Conservation (phyloP, 2,888 invertebrate species). For the Camptogramma bilineatum region DNA sequence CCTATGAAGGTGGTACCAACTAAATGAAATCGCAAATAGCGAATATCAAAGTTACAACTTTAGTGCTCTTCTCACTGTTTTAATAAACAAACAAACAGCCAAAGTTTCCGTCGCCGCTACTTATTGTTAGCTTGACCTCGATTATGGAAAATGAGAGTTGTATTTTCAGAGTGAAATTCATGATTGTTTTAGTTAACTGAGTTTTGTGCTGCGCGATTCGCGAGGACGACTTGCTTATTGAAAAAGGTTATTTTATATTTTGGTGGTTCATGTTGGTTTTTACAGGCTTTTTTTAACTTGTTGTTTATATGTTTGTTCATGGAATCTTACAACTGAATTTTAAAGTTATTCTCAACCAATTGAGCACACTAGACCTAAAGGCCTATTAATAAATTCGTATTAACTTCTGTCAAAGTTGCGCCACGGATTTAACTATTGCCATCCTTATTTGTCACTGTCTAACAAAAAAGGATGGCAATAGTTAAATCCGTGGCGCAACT, state of each 20-base stretch:
- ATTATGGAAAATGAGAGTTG: conserved; percentile 55
- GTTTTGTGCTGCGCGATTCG: background rate
- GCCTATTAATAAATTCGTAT: too few relatives aligned
- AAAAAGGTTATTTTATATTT: background rate
- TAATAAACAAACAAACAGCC: conserved; percentile 76
- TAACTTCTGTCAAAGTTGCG: too few relatives aligned
- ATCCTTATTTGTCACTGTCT: too few relatives aligned
- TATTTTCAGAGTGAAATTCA: conserved; percentile 29
- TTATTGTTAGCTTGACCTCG: conserved; percentile 64
- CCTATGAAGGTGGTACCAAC: conserved; percentile 56
- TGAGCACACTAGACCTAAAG: too few relatives aligned
- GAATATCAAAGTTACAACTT: conserved; percentile 62
- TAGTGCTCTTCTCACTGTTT: conserved; percentile 67
- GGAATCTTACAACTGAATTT: too few relatives aligned
- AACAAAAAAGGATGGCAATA: too few relatives aligned
- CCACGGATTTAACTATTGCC: too few relatives aligned
- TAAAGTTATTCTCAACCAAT: too few relatives aligned
- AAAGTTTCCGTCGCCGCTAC: conserved; percentile 62
- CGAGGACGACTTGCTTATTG: background rate
- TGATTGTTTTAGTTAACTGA: conserved; percentile 17
- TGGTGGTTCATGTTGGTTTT: too few relatives aligned
- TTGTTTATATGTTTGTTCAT: too few relatives aligned
- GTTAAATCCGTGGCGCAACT: too few relatives aligned
- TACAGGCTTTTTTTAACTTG: too few relatives aligned
- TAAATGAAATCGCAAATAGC: conserved; percentile 75